phyloP scores from a whole-genome alignment of 2,113 vertebrate species.

The Spea bombifrons region DNA sequence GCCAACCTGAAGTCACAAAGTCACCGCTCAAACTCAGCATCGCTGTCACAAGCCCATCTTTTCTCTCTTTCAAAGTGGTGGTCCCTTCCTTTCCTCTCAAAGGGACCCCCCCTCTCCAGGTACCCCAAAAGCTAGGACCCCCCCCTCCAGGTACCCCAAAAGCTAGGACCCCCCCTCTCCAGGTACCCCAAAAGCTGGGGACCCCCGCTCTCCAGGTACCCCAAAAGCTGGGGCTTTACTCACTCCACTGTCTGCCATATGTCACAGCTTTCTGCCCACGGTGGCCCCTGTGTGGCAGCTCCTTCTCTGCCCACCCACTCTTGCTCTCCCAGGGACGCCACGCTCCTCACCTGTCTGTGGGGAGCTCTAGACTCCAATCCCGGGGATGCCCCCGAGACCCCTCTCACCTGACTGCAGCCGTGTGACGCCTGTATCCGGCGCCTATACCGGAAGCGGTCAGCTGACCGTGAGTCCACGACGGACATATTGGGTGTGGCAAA shows the following conservation, averaged over 20 bases:
- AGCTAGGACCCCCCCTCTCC: background rate
- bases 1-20: no score
- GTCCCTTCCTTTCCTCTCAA: no score
- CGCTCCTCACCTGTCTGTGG: slow-evolving; percentile 10
- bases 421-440: background rate
- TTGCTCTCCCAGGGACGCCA: background rate
- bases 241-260: background rate
- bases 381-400: background rate
- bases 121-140: no score
- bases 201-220: no score
- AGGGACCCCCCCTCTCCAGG: no score
- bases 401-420: slow-evolving; percentile 12
- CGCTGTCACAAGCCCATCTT: no score
- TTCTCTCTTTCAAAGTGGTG: no score
- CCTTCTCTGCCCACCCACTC: background rate
- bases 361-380: background rate
- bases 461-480: background rate
- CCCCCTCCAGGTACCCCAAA: background rate
- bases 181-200: no score
- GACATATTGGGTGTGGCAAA: slow-evolving; percentile 16
- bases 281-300: background rate
- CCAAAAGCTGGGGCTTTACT: background rate
- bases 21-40: no score
- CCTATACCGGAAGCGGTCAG: background rate
- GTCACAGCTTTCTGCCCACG: background rate